Evolutionary conservation across 2,888 invertebrate genomes (phyloP).

Genomic region (Leucoma salicis): DNA sequence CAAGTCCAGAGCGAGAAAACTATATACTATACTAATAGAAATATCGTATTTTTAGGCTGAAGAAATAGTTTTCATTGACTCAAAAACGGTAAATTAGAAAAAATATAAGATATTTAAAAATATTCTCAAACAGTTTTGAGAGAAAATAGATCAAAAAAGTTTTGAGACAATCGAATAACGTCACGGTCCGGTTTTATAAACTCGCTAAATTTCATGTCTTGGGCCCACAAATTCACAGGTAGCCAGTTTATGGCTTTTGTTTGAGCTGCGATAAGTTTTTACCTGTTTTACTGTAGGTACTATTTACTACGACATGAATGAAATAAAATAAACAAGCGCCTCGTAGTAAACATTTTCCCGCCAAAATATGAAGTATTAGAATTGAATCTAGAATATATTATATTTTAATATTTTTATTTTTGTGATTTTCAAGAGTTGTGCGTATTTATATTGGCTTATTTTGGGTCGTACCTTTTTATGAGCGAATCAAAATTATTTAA

Average conservation of each 20-base stretch:
- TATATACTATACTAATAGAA: neutral
- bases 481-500: too few species aligned
- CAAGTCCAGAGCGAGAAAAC: slow-evolving; percentile 35
- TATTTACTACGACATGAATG: slow-evolving; percentile 43
- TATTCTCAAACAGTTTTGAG: neutral
- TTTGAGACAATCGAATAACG: neutral
- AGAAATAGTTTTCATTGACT: neutral
- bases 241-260: slow-evolving; percentile 68
- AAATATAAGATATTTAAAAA: neutral
- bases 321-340: slow-evolving; percentile 39
- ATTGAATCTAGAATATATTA: too few species aligned
- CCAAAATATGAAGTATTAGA: slow-evolving; percentile 14
- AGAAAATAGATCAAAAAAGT: neutral
- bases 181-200: neutral
- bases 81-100: neutral
- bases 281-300: slow-evolving; percentile 56
- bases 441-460: too few species aligned
- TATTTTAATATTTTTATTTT: too few species aligned
- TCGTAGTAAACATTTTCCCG: slow-evolving; percentile 15
- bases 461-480: too few species aligned
- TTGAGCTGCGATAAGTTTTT: slow-evolving; percentile 70
- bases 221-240: slow-evolving; percentile 59
- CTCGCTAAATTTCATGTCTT: slow-evolving; percentile 40
- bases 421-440: too few species aligned
- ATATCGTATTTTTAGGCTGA: neutral